Conservation (phyloP, 2,113 vertebrate species). For the Alligator mississippiensis region DNA sequence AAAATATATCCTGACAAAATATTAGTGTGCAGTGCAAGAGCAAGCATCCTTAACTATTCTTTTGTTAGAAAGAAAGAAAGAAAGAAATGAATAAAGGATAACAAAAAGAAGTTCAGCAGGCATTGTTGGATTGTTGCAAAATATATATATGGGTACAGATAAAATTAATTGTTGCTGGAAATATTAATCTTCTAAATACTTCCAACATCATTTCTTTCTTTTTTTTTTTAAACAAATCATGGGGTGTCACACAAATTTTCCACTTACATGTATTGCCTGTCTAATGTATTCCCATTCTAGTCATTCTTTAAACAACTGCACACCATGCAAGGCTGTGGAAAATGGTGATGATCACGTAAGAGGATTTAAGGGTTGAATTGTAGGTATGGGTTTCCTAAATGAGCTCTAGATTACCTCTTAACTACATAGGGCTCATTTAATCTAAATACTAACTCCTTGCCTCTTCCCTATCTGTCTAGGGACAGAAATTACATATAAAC, state of each 20-base stretch:
- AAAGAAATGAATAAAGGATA: background rate
- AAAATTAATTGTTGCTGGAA: background rate
- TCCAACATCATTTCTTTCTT: background rate
- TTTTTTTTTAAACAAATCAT: background rate
- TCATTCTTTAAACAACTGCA: background rate
- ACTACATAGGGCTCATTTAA: background rate
- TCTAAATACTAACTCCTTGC: background rate
- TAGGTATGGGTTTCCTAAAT: background rate
- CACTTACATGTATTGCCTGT: background rate
- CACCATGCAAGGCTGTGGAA: background rate
- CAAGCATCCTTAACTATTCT: background rate
- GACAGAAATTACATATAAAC: no score
- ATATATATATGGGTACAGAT: background rate
- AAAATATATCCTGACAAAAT: slow-evolving; percentile 36
- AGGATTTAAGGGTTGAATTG: background rate
- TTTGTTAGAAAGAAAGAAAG: background rate
- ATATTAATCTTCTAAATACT: background rate
- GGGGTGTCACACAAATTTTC: background rate
- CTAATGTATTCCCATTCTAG: background rate
- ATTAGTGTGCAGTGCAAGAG: slow-evolving; percentile 20
- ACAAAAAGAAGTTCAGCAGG: background rate
- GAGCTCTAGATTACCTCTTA: background rate
- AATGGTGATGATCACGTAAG: background rate
- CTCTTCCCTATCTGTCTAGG: background rate
- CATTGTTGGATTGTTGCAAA: background rate